phyloP scores from a whole-genome alignment of 1,140 invertebrate species.

The Phymastichus coffea region DNA sequence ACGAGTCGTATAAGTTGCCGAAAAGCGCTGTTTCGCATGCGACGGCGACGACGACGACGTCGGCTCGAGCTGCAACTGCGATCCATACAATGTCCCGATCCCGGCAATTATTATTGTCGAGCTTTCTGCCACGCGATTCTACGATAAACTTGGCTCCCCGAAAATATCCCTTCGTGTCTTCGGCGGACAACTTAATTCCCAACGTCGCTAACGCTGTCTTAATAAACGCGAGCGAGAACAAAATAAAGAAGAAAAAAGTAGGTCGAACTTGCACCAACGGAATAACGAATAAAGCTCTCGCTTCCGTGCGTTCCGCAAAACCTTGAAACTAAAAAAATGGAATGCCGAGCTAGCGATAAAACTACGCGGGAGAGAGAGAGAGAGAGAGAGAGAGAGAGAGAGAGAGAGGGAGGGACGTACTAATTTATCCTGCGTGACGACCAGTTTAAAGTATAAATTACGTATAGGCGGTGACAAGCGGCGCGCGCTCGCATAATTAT shows the following conservation, averaged over 20 bases:
- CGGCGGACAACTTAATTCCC: no score
- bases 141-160: constrained; percentile 48
- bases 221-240: no score
- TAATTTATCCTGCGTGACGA: constrained; percentile 40
- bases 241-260: no score
- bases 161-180: constrained; percentile 23
- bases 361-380: not conserved
- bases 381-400: not conserved
- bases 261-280: no score
- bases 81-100: constrained; percentile 55
- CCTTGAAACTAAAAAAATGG: no score
- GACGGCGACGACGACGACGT: constrained; percentile 35
- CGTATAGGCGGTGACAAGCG: constrained; percentile 6
- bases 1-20: constrained; percentile 43
- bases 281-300: no score
- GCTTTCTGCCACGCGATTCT: constrained; percentile 52
- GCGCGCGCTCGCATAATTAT: no score
- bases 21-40: constrained; percentile 50
- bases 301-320: no score
- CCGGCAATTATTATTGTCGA: constrained; percentile 56
- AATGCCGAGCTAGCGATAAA: no score
- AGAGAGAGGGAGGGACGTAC: not conserved
- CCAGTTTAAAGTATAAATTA: constrained; percentile 37
- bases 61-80: constrained; percentile 26
- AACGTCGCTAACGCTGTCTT: no score